Conservation (phyloP, 2,888 invertebrate genomes). For the Neoscelio sp. region DNA sequence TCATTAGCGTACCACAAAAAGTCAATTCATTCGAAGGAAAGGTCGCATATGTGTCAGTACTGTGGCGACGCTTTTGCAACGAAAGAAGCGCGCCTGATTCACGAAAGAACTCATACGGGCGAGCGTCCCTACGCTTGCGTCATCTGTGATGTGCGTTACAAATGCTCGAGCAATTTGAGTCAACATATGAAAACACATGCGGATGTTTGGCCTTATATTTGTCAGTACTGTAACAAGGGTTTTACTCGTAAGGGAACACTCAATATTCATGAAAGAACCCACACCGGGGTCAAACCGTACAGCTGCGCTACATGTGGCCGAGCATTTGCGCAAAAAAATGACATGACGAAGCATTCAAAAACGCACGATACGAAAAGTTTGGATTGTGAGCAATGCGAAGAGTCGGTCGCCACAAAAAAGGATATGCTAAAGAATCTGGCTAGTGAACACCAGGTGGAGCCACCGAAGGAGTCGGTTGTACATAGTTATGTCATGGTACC, state of each 20-base stretch:
- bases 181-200: conserved; percentile 79
- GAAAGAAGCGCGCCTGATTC: conserved; percentile 81
- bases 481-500: conserved; percentile 53
- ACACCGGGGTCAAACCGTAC: conserved; percentile 78
- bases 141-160: conserved; percentile 78
- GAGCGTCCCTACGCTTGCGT: conserved; percentile 78
- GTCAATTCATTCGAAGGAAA: conserved; percentile 82
- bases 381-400: conserved; percentile 68
- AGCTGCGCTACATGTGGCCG: conserved; percentile 75
- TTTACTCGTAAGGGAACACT: conserved; percentile 78
- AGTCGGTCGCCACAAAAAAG: conserved; percentile 66
- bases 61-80: conserved; percentile 82
- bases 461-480: not conserved
- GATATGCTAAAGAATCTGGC: conserved; percentile 30
- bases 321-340: conserved; percentile 78
- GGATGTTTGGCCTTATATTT: conserved; percentile 74
- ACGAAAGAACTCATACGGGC: conserved; percentile 82
- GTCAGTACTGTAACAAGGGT: conserved; percentile 75
- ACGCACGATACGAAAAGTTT: conserved; percentile 69
- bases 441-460: not conserved
- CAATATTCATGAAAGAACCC: conserved; percentile 77
- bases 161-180: conserved; percentile 78
- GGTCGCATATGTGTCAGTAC: conserved; percentile 82
- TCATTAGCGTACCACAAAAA: conserved; percentile 81
- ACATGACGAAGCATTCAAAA: conserved; percentile 78